Base-by-base conservation (phyloP, 92 coral and sea anemone species). In the Heteractis magnifica region DNA sequence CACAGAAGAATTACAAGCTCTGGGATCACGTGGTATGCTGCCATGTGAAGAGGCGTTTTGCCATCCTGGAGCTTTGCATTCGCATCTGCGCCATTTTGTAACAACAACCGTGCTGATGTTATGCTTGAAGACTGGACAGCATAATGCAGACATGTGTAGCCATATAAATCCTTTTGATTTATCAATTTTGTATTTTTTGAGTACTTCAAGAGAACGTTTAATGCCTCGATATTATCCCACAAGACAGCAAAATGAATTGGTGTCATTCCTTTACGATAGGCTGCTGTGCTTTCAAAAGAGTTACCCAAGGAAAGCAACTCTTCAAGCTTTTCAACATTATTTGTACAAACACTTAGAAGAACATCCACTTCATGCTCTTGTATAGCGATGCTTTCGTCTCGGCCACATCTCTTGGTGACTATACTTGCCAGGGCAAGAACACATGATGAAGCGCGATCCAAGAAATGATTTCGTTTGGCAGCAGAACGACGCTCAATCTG, bases 111-210 rank as follows among this genome's bases (percentile, higher is more conserved):
- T 51, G 68, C 16, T 48, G 84, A 14, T 21, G 49, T 70, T 26
- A 62, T 55, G 56, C 84, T 73, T 5, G 90, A 86, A 71, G 83
- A 65, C 49, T 86, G 88, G 0, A 89, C 92, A 14, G 95, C 92
- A 77, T 92, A 91, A 13, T 91, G 94, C 6, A 91, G 86, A 34
- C 90, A 85, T 6, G 89, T 79, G 70, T 72, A 89, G 18, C 95
- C 90, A 73, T 80, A 92, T 75, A 76, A 77, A 59, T 91, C 94
- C 3, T 81, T 20, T 14, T n/a, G 82, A 74, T 88, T 82, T 14
- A 91, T 48, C 2, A 76, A 79, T 55, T 80, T 77, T 49, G 9
- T 51, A n/a, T 18, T 64, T 60, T 65, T 62, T 26, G 52, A 8
- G 52, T 64, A 48, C 49, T 80, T 81, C 58, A 81, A 49, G 44